Evolutionary conservation across 2,113 vertebrate genomes (phyloP), one percentile per base, ranked within the genome.

Genomic region (Dicaeum eximium): DNA sequence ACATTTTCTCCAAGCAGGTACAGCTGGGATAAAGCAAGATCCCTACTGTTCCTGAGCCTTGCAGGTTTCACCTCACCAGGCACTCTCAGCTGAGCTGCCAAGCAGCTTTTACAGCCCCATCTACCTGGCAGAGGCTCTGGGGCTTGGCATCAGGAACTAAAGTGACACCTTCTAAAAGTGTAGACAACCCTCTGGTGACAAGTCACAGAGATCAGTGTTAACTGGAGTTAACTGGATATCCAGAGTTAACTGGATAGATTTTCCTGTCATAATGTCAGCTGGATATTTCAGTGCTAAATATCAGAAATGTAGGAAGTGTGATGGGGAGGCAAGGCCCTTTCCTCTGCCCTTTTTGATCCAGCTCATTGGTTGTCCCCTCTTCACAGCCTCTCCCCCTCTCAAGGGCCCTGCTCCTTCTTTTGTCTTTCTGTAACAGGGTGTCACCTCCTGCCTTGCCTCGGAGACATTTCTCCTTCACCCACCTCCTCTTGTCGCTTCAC

Each of bases 81-180:
- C 13, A 24, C 20, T 9, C 15, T 45, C 53, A 47, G 20, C 21
- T 4, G 2, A 27, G 22, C 58, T 18, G 28, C 54, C 3, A 2
- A 79, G 45, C 48, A 71, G 30, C 1, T 0, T 44, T 18, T 15
- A 15, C 1, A 1, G 14, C 16, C 19, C 7, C 31, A 64, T 56
- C 71, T 5, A 1, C 71, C 62, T 90, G 84, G 16, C 60, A 86
- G 35, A 12, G 23, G 7, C 30, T 35, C 35, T 78, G 24, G 13
- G 15, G 11, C 62, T 86, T 86, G 67, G 19, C 69, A 67, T 30
- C 2, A 9, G 31, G 15, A 88, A 27, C 24, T 28, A 7, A 64
- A 79, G 30, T 70, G 75, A 70, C 1, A 0, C 37, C 19, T 86
- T 40, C 47, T 40, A 16, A 74, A 90, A 90, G 28, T 17, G 11